Evolutionary conservation across 2,113 vertebrate species (phyloP).

Genomic region (Platycercus adscitus): DNA sequence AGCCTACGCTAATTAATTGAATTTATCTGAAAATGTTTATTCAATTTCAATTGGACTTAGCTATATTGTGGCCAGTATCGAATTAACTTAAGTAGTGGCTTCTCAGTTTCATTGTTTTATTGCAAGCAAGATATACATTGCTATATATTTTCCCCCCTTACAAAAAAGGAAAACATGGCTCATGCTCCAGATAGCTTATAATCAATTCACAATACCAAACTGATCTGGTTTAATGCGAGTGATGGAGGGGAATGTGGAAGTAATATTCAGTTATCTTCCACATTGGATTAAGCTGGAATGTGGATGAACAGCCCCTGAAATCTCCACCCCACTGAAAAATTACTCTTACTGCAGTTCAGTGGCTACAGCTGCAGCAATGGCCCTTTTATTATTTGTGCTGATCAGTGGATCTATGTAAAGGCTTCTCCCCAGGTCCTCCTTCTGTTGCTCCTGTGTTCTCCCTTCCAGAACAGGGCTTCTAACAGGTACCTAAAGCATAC

Average conservation of each 20-base stretch:
- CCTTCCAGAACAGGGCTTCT: not conserved
- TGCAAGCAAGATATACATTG: not conserved
- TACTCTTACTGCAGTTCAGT: not conserved
- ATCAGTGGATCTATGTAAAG: not conserved
- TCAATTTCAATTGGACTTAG: slow-evolving; percentile 64
- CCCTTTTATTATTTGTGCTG: not conserved
- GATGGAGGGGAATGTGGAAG: not conserved
- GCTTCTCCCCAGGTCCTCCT: not conserved
- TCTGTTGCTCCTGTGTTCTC: not conserved
- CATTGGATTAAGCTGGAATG: not conserved
- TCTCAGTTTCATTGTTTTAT: slow-evolving; percentile 12
- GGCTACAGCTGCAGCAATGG: not conserved
- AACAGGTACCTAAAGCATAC: not conserved
- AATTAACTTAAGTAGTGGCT: slow-evolving; percentile 23
- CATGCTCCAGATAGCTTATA: not conserved
- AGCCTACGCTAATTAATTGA: slow-evolving; percentile 74
- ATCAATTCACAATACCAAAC: not conserved
- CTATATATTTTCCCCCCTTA: not conserved
- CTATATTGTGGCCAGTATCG: slow-evolving; percentile 28
- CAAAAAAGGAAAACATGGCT: not conserved
- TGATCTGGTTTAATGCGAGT: not conserved
- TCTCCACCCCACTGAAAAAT: not conserved
- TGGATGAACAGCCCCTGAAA: not conserved
- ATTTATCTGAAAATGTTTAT: slow-evolving; percentile 73
- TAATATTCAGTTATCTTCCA: not conserved